Conservation (phyloP, 2,888 invertebrate genomes). For the Rhagonycha fulva region DNA sequence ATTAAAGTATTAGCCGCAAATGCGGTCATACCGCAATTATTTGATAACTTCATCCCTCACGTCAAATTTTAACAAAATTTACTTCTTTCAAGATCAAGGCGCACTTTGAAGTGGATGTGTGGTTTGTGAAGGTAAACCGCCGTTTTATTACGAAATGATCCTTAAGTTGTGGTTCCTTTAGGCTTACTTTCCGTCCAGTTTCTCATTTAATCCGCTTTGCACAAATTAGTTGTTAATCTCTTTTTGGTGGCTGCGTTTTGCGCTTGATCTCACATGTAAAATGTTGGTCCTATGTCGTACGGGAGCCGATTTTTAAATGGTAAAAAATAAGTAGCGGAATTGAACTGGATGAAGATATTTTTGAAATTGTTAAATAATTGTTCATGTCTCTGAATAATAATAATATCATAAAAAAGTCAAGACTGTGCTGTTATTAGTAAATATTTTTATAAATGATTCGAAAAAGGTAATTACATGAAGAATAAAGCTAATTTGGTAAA, state of each 20-base stretch:
- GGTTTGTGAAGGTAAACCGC: constrained; percentile 13
- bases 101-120: background rate
- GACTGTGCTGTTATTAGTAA: no score
- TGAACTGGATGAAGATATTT: background rate
- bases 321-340: background rate
- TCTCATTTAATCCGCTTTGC: constrained; percentile 47
- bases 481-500: no score
- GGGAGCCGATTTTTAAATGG: background rate
- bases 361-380: no score
- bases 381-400: no score
- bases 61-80: background rate
- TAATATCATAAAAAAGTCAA: no score
- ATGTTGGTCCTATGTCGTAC: constrained; percentile 5
- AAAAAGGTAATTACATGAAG: no score
- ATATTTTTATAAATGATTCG: no score
- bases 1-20: constrained; percentile 18
- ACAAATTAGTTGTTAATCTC: constrained; percentile 49
- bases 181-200: constrained; percentile 26
- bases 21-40: constrained; percentile 8
- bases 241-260: constrained; percentile 45
- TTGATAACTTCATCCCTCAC: background rate
- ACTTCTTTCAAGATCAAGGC: background rate
- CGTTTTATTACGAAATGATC: background rate
- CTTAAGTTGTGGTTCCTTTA: constrained; percentile 1
- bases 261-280: constrained; percentile 46